Conservation (phyloP, 2,113 vertebrate species). For the Pantherophis guttatus region DNA sequence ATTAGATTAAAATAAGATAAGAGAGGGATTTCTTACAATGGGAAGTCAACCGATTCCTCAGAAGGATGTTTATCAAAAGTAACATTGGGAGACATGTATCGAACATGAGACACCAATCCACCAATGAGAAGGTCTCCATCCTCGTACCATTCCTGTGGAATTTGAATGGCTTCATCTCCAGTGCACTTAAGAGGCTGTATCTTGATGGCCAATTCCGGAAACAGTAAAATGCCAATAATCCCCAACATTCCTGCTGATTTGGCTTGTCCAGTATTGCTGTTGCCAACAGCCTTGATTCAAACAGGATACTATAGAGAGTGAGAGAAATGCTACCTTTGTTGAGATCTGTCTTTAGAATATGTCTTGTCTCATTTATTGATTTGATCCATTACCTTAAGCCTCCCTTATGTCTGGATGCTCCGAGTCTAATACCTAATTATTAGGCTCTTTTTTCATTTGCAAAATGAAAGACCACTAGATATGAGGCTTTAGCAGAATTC, state of each 20-base stretch:
- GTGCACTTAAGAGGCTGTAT: not conserved
- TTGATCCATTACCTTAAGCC: not conserved
- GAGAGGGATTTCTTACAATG: not conserved
- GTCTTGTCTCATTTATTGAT: not conserved
- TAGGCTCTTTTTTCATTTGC: not conserved
- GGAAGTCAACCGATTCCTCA: not conserved
- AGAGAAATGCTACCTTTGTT: not conserved
- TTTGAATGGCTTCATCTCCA: not conserved
- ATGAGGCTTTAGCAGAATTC: not conserved
- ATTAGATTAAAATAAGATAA: not conserved
- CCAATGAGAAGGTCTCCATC: not conserved
- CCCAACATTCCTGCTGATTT: not conserved
- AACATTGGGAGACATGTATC: not conserved
- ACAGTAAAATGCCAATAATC: not conserved
- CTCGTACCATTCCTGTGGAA: not conserved
- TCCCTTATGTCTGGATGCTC: not conserved
- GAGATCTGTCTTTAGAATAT: not conserved
- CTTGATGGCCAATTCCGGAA: not conserved
- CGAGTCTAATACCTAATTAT: not conserved
- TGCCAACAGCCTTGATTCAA: not conserved
- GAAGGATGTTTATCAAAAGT: not conserved
- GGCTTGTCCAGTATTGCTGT: not conserved
- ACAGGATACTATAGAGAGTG: not conserved
- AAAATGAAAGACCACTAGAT: fast-evolving
- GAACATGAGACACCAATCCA: not conserved